Evolutionary conservation across 1,140 invertebrate genomes (phyloP).

Genomic region (Trissolcus basalis): DNA sequence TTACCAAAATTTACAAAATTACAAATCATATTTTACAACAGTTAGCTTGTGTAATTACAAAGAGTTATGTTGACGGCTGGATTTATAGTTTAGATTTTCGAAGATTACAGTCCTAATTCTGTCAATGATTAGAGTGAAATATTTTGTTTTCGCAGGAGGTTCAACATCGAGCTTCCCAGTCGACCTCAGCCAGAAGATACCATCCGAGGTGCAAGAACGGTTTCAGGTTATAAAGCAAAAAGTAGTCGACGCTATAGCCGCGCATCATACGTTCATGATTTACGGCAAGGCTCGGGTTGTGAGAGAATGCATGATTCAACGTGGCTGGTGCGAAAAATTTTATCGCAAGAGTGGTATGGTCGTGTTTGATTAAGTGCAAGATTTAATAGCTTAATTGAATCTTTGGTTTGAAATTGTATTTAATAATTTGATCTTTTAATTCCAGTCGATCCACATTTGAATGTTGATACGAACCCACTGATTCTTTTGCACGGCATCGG

Average conservation of each 20-base stretch:
- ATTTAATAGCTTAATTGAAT: no score
- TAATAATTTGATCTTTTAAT: constrained; percentile 1
- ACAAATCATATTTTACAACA: no score
- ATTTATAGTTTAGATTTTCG: no score
- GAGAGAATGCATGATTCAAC: constrained; percentile 69
- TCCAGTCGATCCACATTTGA: constrained; percentile 62
- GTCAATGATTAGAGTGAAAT: no score
- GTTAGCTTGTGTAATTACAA: no score
- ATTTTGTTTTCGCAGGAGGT: background rate
- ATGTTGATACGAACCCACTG: constrained; percentile 67
- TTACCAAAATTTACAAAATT: no score
- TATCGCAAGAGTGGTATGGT: constrained; percentile 61
- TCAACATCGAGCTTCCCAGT: background rate
- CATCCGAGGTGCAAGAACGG: constrained; percentile 64
- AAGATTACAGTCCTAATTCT: no score
- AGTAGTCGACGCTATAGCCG: constrained; percentile 67
- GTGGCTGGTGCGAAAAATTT: constrained; percentile 73
- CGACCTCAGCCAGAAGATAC: constrained; percentile 34
- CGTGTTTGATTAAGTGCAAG: no score
- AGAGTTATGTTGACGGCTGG: no score
- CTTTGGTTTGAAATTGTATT: no score
- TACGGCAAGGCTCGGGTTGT: constrained; percentile 70
- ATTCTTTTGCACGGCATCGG: constrained; percentile 67
- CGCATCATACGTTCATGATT: constrained; percentile 72
- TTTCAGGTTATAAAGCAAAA: constrained; percentile 67